Percentiles rank a stretch among this genome's conserved stretches.
phyloP scores from a whole-genome alignment of 1,140 invertebrate species.

The Kradibia gibbosae region DNA sequence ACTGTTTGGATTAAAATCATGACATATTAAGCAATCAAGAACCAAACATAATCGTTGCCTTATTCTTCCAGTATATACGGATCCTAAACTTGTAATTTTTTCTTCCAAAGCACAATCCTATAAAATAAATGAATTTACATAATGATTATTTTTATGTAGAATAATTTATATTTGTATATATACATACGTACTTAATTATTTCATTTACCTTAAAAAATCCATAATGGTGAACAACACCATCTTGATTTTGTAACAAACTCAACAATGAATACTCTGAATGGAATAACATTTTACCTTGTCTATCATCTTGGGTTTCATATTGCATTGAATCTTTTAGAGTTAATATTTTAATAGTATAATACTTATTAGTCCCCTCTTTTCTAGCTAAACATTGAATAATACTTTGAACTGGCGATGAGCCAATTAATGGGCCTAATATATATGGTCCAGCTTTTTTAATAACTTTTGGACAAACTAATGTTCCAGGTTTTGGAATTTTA shows the following conservation, averaged over 20 bases:
- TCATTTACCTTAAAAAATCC: conserved; percentile 83
- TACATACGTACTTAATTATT: conserved; percentile 2
- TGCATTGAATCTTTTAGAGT: conserved; percentile 74
- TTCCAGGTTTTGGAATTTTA: conserved; percentile 59
- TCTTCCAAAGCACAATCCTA: conserved; percentile 83
- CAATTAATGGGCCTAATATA: conserved; percentile 81
- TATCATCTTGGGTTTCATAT: conserved; percentile 83
- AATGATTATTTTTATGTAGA: conserved; percentile 9
- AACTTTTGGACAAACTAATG: conserved; percentile 60
- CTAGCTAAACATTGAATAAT: conserved; percentile 86
- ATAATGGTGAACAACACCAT: conserved; percentile 86
- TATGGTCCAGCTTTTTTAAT: conserved; percentile 80
- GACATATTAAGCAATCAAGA: conserved; percentile 83
- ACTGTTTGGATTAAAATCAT: conserved; percentile 82
- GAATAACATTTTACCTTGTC: conserved; percentile 86
- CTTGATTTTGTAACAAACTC: conserved; percentile 80
- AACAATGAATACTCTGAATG: conserved; percentile 87
- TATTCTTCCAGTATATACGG: conserved; percentile 77
- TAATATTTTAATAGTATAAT: conserved; percentile 84
- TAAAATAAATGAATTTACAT: conserved; percentile 49
- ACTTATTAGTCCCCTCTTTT: conserved; percentile 82
- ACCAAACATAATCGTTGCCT: conserved; percentile 82
- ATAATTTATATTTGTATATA: background rate
- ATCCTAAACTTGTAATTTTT: conserved; percentile 71
- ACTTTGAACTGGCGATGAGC: conserved; percentile 84